These are phyloP conservation scores for Lucinisca nassula DNA, from an alignment of 2,888 invertebrate species.

Conservation along the genomic window DNA sequence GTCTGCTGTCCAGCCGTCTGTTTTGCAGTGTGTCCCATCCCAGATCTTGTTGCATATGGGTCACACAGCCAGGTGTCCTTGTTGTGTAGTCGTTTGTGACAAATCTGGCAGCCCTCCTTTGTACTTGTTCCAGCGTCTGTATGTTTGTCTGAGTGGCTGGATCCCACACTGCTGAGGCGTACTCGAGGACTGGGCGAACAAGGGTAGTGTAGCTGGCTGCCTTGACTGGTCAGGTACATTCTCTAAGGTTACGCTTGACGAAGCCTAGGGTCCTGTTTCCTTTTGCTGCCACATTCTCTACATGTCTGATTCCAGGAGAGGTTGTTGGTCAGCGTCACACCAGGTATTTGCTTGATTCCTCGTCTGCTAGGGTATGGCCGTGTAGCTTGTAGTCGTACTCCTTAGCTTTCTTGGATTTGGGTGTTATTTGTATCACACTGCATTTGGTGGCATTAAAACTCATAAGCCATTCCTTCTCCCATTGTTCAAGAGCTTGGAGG, in stretches of 20 bases:
- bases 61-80: constrained; percentile 16
- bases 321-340: neutral
- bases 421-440: constrained; percentile 1
- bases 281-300: constrained; percentile 16
- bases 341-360: neutral
- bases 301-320: constrained; percentile 15
- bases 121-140: constrained; percentile 12
- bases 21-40: constrained; percentile 25
- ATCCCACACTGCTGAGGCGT: constrained; percentile 23
- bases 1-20: neutral
- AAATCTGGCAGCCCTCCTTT: constrained; percentile 1
- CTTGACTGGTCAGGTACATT: constrained; percentile 10
- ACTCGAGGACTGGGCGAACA: constrained; percentile 19
- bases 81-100: constrained; percentile 13
- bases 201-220: constrained; percentile 17
- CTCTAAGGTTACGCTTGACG: constrained; percentile 26
- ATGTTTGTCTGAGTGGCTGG: constrained; percentile 2
- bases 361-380: constrained; percentile 1
- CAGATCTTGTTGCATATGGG: constrained; percentile 20
- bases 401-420: constrained; percentile 2
- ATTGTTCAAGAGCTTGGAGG: neutral
- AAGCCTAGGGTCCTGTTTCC: constrained; percentile 34
- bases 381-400: neutral
- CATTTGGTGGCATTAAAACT: constrained; percentile 21
- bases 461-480: constrained; percentile 20